Evolutionary conservation across 2,888 invertebrate genomes (phyloP), one percentile per base, ranked within the genome.

Genomic region (Taphrorychus bicolor): DNA sequence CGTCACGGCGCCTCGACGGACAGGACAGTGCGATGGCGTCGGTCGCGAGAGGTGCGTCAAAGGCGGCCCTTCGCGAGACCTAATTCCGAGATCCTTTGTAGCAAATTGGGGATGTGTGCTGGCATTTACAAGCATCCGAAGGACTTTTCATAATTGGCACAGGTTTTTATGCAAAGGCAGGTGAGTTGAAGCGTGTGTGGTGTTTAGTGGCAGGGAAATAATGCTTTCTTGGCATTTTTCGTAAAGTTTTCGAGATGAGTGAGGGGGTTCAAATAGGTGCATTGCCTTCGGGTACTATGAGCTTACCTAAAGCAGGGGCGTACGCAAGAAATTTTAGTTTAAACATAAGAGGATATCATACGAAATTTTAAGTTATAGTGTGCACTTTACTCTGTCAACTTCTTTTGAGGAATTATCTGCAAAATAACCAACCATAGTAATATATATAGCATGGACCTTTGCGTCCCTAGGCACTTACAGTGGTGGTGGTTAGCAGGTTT

Each of bases 1-100:
- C 75, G 76, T 76, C 76, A 75, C 73, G 74, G 72, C 72, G 74
- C 67, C 69, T 48, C 51, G 58, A 53, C 49, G 60, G 68, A 62
- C 65, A 73, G 61, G 70, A 62, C 65, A 74, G 72, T 73, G 49
- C 62, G 59, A 62, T 68, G 63, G 62, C 68, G 59, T 71, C 71
- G 71, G 68, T 70, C 51, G 23, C 40, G 49, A 58, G 57, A 52
- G 51, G 49, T 52, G 60, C 61, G 61, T 66, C 57, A 32, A 23
- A 21, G 24, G 53, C 45, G 18, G n/a, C 59, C 56, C 54, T 24
- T 19, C 52, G 40, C 45, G 41, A 63, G n/a, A 49, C 22, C 48
- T 22, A 56, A 63, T 63, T 60, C 48, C 40, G 41, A 19, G 40
- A 56, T 40, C 17, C 48, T 48, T 48, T 48, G 16, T 48, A 16